Percentiles rank a stretch among this genome's conserved stretches.
Conservation (phyloP, 2,888 invertebrate species). For the Smittia aterrima region DNA sequence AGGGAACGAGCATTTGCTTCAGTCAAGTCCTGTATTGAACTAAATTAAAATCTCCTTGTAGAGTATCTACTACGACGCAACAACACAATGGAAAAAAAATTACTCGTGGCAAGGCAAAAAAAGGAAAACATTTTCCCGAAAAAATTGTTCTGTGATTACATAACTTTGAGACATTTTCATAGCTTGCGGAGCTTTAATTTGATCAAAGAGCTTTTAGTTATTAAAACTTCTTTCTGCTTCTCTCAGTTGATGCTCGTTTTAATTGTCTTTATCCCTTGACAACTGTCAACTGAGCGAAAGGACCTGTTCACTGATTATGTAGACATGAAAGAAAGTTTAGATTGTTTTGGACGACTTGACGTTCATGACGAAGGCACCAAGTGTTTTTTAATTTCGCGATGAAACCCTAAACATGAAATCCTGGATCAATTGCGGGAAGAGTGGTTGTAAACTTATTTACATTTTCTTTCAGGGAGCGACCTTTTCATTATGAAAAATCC, state of each 20-base stretch:
- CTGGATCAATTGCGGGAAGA: neutral
- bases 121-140: neutral
- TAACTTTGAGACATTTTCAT: constrained; percentile 3
- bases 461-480: constrained; percentile 12
- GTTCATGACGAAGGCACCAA: no score
- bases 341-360: no score
- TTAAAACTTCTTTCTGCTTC: neutral
- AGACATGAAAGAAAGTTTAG: no score
- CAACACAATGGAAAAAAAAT: neutral
- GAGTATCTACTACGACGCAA: neutral
- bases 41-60: neutral
- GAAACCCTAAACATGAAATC: neutral
- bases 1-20: neutral
- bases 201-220: no score
- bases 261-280: neutral
- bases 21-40: neutral
- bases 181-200: neutral
- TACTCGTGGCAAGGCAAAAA: neutral
- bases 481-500: neutral
- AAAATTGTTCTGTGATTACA: neutral
- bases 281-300: neutral
- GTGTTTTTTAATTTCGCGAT: neutral
- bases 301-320: no score
- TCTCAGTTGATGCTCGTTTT: neutral
- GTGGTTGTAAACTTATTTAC: constrained; percentile 25